Conservation (phyloP, 1,140 invertebrate genomes). For the Drosophila nigromelanica region DNA sequence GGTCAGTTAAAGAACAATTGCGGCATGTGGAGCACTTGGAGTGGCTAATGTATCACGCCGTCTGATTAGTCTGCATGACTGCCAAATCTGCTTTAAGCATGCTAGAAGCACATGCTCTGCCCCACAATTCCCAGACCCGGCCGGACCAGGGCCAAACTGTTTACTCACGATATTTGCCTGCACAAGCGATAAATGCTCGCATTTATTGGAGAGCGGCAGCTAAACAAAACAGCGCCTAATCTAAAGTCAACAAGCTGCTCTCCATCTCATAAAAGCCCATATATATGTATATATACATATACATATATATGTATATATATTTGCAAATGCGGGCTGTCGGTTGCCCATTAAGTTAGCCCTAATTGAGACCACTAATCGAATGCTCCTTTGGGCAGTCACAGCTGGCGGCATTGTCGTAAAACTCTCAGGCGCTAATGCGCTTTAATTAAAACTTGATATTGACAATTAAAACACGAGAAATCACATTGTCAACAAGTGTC, state of each 20-base stretch:
- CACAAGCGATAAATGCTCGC: constrained; percentile 8
- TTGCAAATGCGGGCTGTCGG: background rate
- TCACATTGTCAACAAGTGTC: constrained; percentile 56
- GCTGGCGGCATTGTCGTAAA: too few relatives aligned
- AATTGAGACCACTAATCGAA: constrained; percentile 11
- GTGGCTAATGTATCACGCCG: background rate
- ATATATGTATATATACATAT: background rate
- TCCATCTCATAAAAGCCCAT: background rate
- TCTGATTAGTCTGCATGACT: background rate
- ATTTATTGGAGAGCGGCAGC: constrained; percentile 12
- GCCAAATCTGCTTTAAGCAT: constrained; percentile 13
- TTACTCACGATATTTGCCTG: constrained; percentile 39
- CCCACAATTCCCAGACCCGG: background rate
- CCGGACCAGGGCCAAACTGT: constrained; percentile 18
- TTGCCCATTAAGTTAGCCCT: constrained; percentile 7
- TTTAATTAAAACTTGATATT: constrained; percentile 29
- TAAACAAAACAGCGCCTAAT: constrained; percentile 13
- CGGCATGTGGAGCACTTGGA: too few relatives aligned
- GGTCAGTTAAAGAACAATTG: too few relatives aligned
- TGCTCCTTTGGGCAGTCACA: background rate
- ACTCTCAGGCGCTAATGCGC: constrained; percentile 35
- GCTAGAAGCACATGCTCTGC: constrained; percentile 25
- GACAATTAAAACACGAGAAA: constrained; percentile 23
- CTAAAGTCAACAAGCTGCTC: constrained; percentile 36
- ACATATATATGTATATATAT: background rate